phyloP scores from a whole-genome alignment of 2,797 vertebrate species.

The Danio albolineatus region DNA sequence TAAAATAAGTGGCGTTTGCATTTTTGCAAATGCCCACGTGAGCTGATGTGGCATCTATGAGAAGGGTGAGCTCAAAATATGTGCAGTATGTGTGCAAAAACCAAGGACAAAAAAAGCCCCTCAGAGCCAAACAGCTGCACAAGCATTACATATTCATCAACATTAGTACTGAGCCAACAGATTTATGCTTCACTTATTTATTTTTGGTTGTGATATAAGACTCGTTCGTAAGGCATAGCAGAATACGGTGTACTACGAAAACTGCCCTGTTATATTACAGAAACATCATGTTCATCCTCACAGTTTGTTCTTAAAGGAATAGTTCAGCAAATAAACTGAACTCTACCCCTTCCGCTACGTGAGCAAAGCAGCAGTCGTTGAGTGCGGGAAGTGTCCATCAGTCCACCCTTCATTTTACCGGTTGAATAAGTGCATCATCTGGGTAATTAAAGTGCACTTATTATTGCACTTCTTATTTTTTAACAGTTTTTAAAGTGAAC shows the following conservation, averaged over 20 bases:
- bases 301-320: background rate
- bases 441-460: too few relatives aligned
- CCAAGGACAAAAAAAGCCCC: conserved; percentile 38
- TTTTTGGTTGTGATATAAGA: conserved; percentile 15
- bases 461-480: too few relatives aligned
- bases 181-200: conserved; percentile 15
- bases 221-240: background rate
- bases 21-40: conserved; percentile 12
- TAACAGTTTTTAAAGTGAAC: too few relatives aligned
- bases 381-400: too few relatives aligned
- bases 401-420: too few relatives aligned
- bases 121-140: conserved; percentile 40
- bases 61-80: conserved; percentile 13
- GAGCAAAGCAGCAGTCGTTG: too few relatives aligned
- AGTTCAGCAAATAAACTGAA: background rate
- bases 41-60: conserved; percentile 47
- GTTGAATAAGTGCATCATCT: too few relatives aligned
- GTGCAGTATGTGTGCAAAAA: conserved; percentile 40
- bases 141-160: conserved; percentile 53
- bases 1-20: conserved; percentile 1
- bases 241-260: background rate
- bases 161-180: conserved; percentile 28
- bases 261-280: background rate
- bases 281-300: background rate
- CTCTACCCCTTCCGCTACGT: too few relatives aligned